A percentile compares a stretch with the other conserved stretches of the same genome.
These are phyloP conservation scores for Lycodopsis pacificus DNA, from an alignment of 2,797 vertebrate genomes.

Conservation along the genomic window DNA sequence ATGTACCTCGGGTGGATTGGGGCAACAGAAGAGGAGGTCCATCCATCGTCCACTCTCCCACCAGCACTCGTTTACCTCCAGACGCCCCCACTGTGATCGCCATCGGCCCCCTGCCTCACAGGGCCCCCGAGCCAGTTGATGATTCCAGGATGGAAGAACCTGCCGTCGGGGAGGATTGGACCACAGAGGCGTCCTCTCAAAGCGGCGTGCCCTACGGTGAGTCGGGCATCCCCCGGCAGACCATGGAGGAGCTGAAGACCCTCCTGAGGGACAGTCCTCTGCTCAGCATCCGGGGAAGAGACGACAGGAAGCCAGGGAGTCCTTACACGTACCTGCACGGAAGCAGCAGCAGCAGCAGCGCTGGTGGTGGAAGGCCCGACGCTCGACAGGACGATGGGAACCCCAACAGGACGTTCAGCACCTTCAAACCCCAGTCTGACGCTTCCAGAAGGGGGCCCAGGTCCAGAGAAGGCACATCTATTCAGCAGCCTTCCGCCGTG, in stretches of 20 bases:
- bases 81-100: slow-evolving; percentile 66
- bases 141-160: slow-evolving; percentile 19
- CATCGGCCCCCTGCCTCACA: slow-evolving; percentile 59
- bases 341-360: slow-evolving; percentile 12
- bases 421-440: slow-evolving; percentile 79
- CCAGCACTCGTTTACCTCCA: slow-evolving; percentile 49
- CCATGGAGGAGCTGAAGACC: slow-evolving; percentile 84
- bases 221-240: slow-evolving; percentile 76
- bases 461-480: slow-evolving; percentile 64
- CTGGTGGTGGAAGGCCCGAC: slow-evolving; percentile 26
- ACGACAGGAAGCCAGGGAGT: slow-evolving; percentile 51
- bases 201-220: slow-evolving; percentile 43
- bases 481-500: slow-evolving; percentile 62
- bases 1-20: slow-evolving; percentile 71
- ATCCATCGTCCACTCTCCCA: slow-evolving; percentile 64
- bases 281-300: slow-evolving; percentile 51
- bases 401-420: slow-evolving; percentile 72
- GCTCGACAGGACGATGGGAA: slow-evolving; percentile 73
- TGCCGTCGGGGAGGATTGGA: slow-evolving; percentile 30
- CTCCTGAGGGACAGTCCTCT: slow-evolving; percentile 79
- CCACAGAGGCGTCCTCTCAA: slow-evolving; percentile 49
- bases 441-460: slow-evolving; percentile 73
- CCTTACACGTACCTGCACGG: slow-evolving; percentile 67
- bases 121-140: slow-evolving; percentile 25
- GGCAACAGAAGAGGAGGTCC: slow-evolving; percentile 76